Percentiles rank a stretch among this genome's conserved stretches.
Conservation (phyloP, 1,140 invertebrate species). For the Rhynchophorus ferrugineus region DNA sequence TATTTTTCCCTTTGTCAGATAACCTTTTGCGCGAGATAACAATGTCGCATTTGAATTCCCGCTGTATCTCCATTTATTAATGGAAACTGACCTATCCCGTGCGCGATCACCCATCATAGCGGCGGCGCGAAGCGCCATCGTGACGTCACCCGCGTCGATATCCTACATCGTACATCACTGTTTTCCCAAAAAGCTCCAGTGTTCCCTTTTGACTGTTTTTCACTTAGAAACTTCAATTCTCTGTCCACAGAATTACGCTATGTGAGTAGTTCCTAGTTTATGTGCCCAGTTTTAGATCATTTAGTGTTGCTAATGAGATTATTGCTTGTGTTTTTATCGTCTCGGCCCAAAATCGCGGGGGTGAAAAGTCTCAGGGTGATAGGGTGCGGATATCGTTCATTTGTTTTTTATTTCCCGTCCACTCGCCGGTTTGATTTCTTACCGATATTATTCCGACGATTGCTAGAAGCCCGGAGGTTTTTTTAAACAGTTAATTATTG, state of each 20-base stretch:
- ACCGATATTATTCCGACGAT: too few species aligned
- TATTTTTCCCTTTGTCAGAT: too few species aligned
- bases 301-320: too few species aligned
- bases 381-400: neutral
- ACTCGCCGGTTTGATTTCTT: too few species aligned
- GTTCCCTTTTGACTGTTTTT: slow-evolving; percentile 15
- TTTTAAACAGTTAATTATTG: neutral
- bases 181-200: slow-evolving; percentile 17
- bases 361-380: neutral
- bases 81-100: slow-evolving; percentile 24
- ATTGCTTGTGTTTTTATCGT: too few species aligned
- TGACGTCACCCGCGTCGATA: slow-evolving; percentile 33
- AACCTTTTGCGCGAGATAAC: too few species aligned
- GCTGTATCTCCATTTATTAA: slow-evolving; percentile 17
- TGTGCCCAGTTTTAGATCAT: too few species aligned
- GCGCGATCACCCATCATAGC: slow-evolving; percentile 9
- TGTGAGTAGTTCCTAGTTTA: slow-evolving; percentile 30
- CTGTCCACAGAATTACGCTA: slow-evolving; percentile 20
- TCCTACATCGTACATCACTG: slow-evolving; percentile 17
- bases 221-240: slow-evolving; percentile 10
- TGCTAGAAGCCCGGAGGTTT: too few species aligned
- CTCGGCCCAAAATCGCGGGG: too few species aligned
- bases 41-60: slow-evolving; percentile 4
- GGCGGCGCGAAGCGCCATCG: slow-evolving; percentile 28
- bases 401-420: too few species aligned